Evolutionary conservation across 2,888 invertebrate genomes (phyloP), one percentile per base, ranked within the genome.

Genomic region (Cotesia congregata): DNA sequence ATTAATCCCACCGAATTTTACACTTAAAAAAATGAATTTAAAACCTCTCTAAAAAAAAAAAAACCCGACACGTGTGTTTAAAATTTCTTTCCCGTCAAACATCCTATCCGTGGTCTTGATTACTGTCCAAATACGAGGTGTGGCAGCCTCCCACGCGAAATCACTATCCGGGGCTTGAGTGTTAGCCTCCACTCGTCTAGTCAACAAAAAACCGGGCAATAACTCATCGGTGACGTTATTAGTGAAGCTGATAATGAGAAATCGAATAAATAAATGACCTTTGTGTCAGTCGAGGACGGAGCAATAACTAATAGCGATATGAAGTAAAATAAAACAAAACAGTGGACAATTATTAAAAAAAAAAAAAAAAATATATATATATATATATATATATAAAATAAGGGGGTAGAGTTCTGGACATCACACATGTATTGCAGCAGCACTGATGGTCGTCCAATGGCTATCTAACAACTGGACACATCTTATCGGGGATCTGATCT

Each of bases 91-190:
- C 5, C 12, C 38, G 65, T 65, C 65, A 65, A 62, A 65, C 65
- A 65, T 65, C 65, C 65, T 67, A 73, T 73, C 73, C 67, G 73
- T 59, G 50, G 75, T 74, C 73, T 67, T 64, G 30, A 87, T 87
- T 85, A 86, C 85, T 86, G 85, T 86, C 86, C 85, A 88, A 88
- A 87, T 87, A 88, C 84, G 87, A 88, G 88, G 88, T 86, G 88
- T 88, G 87, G 87, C 87, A 81, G 78, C 81, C 83, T 85, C 85
- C 86, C 84, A 86, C 86, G 85, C 85, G 83, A 83, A 85, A 86
- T 50, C 50, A 50, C 50, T 30, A 30, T 30, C 30, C 30, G 30
- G 30, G 30, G 30, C 30, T 30, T 30, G 30, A 30, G 30, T 30
- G 30, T 30, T 30, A 30, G 30, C 30, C 3, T 30, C 30, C 30